Evolutionary conservation across 2,888 invertebrate species (phyloP).

Genomic region (Aphodius granarius): DNA sequence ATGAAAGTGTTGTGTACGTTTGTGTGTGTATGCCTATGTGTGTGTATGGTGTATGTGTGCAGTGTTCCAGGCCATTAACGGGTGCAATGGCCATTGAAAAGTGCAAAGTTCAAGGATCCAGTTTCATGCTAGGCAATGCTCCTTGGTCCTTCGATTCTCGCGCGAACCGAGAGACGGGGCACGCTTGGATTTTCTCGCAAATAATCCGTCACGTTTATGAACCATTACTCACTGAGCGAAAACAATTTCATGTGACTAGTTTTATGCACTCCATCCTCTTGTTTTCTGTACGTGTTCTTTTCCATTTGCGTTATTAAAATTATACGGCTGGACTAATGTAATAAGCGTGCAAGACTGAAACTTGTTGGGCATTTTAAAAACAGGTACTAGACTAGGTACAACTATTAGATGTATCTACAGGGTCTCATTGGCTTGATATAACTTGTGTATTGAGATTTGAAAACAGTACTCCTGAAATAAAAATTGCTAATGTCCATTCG

Average conservation of each 20-base stretch:
- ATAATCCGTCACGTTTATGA: background rate
- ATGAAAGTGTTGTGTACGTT: background rate
- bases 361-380: too few relatives aligned
- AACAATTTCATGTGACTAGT: background rate
- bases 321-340: background rate
- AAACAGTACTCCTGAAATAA: too few relatives aligned
- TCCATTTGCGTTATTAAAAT: background rate
- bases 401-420: too few relatives aligned
- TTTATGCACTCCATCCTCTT: background rate
- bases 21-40: background rate
- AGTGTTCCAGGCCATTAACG: slow-evolving; percentile 29
- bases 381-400: too few relatives aligned
- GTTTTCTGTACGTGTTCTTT: background rate
- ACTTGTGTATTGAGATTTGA: too few relatives aligned
- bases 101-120: slow-evolving; percentile 46
- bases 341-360: too few relatives aligned
- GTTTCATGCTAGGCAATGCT: slow-evolving; percentile 19
- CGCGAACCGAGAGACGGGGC: slow-evolving; percentile 2
- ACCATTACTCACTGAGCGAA: background rate
- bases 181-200: background rate
- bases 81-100: slow-evolving; percentile 47
- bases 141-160: background rate
- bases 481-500: too few relatives aligned
- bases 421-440: too few relatives aligned
- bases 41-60: slow-evolving; percentile 16